These are phyloP conservation scores for Mola mola DNA, from an alignment of 2,113 vertebrate genomes.

Conservation along the genomic window DNA sequence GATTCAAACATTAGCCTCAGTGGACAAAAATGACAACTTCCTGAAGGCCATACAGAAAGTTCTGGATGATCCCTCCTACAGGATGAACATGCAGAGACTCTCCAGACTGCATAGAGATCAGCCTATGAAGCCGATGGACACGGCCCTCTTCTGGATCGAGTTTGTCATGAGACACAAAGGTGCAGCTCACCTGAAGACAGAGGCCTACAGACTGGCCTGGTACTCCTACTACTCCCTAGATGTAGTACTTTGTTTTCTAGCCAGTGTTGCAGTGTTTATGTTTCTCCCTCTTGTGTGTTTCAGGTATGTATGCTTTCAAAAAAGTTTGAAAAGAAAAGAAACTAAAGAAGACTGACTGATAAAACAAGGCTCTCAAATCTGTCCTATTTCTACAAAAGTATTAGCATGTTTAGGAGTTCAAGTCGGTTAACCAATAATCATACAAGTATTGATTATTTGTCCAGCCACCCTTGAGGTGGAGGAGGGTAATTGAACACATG, in stretches of 20 bases:
- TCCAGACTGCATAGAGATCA: conserved; percentile 75
- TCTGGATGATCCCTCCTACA: conserved; percentile 72
- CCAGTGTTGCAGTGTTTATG: neutral
- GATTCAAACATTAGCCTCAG: conserved; percentile 52
- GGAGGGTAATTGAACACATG: too few relatives aligned
- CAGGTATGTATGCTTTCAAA: conserved; percentile 7
- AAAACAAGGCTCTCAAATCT: too few relatives aligned
- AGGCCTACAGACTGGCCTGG: conserved; percentile 72
- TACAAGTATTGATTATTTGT: too few relatives aligned
- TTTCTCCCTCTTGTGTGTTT: conserved; percentile 2
- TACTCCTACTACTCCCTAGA: conserved; percentile 76
- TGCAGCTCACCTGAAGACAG: conserved; percentile 69
- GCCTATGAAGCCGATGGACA: conserved; percentile 59
- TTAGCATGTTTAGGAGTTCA: too few relatives aligned
- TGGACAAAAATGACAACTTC: conserved; percentile 65
- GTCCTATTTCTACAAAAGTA: too few relatives aligned
- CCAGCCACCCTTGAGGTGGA: too few relatives aligned
- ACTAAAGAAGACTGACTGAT: too few relatives aligned
- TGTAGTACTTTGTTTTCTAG: conserved; percentile 22
- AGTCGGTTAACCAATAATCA: too few relatives aligned
- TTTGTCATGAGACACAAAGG: conserved; percentile 77
- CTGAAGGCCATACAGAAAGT: conserved; percentile 69
- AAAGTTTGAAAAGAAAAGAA: conserved; percentile 20
- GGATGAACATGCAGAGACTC: conserved; percentile 76
- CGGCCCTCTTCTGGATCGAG: conserved; percentile 76